Evolutionary conservation across 2,113 vertebrate genomes (phyloP).

Genomic region (Sylvietta virens): DNA sequence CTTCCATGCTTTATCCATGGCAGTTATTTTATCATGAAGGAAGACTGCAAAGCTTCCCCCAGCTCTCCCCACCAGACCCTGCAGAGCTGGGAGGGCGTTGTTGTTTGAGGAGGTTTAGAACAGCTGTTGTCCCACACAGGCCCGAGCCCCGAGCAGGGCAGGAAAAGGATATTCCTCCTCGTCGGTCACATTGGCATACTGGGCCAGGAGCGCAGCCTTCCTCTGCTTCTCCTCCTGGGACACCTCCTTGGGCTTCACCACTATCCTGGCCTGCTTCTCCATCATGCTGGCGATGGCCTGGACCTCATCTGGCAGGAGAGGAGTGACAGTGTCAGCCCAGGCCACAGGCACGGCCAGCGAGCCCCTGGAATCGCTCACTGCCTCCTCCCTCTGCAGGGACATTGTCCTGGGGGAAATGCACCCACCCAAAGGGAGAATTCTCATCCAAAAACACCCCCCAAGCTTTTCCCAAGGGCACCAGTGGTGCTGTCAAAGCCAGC

Average conservation of each 20-base stretch:
- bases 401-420: neutral
- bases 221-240: constrained; percentile 84
- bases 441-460: neutral
- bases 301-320: constrained; percentile 78
- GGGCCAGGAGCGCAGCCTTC: constrained; percentile 91
- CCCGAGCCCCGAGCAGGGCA: neutral
- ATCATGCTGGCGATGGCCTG: constrained; percentile 92
- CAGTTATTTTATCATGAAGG: neutral
- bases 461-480: neutral
- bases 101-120: neutral
- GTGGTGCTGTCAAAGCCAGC: neutral
- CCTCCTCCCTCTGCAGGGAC: neutral
- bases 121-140: neutral
- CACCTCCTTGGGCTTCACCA: constrained; percentile 87
- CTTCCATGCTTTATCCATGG: neutral
- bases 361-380: neutral
- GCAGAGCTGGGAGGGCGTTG: rapidly evolving
- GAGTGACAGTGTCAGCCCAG: neutral
- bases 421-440: neutral
- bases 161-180: constrained; percentile 98
- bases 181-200: constrained; percentile 91
- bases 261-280: constrained; percentile 96
- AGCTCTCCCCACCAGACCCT: neutral
- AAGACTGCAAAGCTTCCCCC: neutral
- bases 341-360: neutral